A percentile compares a stretch with the other conserved stretches of the same genome.
These are phyloP conservation scores for Cavia porcellus DNA, from an alignment of 2,113 vertebrate genomes.

Conservation along the genomic window DNA sequence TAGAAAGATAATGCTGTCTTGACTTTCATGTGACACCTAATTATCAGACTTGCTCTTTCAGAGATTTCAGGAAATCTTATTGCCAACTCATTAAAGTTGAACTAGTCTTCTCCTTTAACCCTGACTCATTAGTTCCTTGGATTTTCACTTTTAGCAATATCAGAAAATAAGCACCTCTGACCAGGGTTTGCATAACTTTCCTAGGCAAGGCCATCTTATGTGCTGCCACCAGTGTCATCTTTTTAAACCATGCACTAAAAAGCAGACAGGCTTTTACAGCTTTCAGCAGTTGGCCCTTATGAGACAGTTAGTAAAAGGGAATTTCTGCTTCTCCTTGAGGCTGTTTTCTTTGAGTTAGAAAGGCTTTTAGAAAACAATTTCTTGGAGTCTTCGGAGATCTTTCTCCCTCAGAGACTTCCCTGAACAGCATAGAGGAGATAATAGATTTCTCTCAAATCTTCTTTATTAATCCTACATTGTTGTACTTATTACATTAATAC, in stretches of 20 bases:
- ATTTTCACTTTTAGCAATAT: slow-evolving; percentile 54
- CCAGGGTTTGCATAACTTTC: slow-evolving; percentile 20
- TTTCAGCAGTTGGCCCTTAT: not conserved
- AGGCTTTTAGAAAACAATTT: slow-evolving; percentile 65
- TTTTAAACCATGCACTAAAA: not conserved
- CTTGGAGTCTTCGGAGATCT: slow-evolving; percentile 21
- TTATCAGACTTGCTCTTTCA: slow-evolving; percentile 37
- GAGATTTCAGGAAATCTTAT: slow-evolving; percentile 32
- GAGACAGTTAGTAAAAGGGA: slow-evolving; percentile 1
- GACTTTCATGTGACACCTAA: slow-evolving; percentile 51
- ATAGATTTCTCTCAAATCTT: slow-evolving; percentile 45
- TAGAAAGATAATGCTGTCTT: slow-evolving; percentile 7
- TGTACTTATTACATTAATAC: not conserved
- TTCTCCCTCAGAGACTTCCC: not conserved
- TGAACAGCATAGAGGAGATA: slow-evolving; percentile 32
- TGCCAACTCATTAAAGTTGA: slow-evolving; percentile 39
- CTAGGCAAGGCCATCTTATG: not conserved
- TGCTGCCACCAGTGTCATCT: not conserved
- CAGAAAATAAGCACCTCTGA: slow-evolving; percentile 28
- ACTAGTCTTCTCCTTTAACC: slow-evolving; percentile 11
- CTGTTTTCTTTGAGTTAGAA: slow-evolving; percentile 61
- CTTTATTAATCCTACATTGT: slow-evolving; percentile 42
- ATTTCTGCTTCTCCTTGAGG: not conserved
- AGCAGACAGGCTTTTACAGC: not conserved
- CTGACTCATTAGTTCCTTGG: slow-evolving; percentile 10